These are phyloP conservation scores for Hemitrygon akajei DNA, from an alignment of 2,797 vertebrate species.

Conservation along the genomic window DNA sequence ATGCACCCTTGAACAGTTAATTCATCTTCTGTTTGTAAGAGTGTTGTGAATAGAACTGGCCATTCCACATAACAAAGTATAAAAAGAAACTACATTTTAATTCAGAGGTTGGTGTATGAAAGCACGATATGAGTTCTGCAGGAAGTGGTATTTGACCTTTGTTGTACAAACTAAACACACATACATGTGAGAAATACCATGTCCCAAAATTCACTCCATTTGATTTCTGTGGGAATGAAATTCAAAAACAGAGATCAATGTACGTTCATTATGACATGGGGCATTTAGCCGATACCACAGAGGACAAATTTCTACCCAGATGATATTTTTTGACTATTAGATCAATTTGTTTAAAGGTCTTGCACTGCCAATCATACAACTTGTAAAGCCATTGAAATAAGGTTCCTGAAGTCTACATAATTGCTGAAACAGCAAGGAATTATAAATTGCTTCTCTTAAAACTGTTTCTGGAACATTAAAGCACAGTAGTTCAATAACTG, in stretches of 20 bases:
- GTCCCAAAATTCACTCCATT: no score
- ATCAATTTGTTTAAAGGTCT: not conserved
- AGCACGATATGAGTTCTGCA: not conserved
- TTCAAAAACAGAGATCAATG: no score
- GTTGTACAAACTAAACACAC: no score
- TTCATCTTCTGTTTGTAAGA: not conserved
- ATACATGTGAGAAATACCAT: no score
- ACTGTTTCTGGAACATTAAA: not conserved
- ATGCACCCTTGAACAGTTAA: not conserved
- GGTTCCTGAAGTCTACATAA: no score
- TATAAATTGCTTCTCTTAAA: not conserved
- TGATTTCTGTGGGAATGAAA: no score
- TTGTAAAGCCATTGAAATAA: not conserved
- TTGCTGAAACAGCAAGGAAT: not conserved
- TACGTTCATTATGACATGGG: no score
- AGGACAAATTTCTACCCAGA: not conserved
- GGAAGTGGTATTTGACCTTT: no score
- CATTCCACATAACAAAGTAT: not conserved
- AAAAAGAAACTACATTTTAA: not conserved
- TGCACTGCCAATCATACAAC: not conserved
- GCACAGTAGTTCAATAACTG: not conserved
- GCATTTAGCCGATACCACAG: not conserved
- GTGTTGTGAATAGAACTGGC: not conserved
- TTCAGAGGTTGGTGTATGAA: not conserved
- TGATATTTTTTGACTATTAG: slow-evolving; percentile 4